phyloP scores from a whole-genome alignment of 2,888 invertebrate genomes.

The Tribolium freemani region DNA sequence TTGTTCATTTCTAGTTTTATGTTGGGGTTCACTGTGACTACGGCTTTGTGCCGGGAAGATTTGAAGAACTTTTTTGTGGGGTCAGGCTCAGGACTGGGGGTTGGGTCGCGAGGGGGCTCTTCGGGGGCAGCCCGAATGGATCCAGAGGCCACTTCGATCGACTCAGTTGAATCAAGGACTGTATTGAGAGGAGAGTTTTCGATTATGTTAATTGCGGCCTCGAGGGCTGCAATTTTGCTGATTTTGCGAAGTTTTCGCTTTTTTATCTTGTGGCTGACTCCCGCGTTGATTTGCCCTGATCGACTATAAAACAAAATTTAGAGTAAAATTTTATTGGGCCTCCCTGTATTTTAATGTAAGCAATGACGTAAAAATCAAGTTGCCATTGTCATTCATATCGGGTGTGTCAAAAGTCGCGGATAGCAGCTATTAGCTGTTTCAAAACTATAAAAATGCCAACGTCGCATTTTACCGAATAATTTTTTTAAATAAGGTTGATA shows the following conservation, averaged over 20 bases:
- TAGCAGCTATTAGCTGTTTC: too few species aligned
- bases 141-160: neutral
- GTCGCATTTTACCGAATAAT: too few species aligned
- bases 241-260: constrained; percentile 71
- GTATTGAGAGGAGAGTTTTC: constrained; percentile 58
- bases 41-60: constrained; percentile 58
- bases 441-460: too few species aligned
- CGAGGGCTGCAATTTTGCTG: constrained; percentile 52
- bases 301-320: constrained; percentile 44
- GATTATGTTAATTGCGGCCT: constrained; percentile 58
- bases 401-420: too few species aligned
- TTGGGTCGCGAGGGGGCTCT: constrained; percentile 8
- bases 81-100: constrained; percentile 47
- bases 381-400: neutral
- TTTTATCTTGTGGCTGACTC: constrained; percentile 76
- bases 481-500: too few species aligned
- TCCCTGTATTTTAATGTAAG: too few species aligned
- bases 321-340: neutral
- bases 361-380: too few species aligned
- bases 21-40: constrained; percentile 65
- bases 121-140: neutral
- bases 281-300: constrained; percentile 76
- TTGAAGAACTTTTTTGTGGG: constrained; percentile 68
- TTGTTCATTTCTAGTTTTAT: constrained; percentile 64
- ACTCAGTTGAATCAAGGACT: neutral